A percentile compares a stretch with the other conserved stretches of the same genome.
These are phyloP conservation scores for Recurvirostra avosetta DNA, from an alignment of 2,113 vertebrate species.

Conservation along the genomic window DNA sequence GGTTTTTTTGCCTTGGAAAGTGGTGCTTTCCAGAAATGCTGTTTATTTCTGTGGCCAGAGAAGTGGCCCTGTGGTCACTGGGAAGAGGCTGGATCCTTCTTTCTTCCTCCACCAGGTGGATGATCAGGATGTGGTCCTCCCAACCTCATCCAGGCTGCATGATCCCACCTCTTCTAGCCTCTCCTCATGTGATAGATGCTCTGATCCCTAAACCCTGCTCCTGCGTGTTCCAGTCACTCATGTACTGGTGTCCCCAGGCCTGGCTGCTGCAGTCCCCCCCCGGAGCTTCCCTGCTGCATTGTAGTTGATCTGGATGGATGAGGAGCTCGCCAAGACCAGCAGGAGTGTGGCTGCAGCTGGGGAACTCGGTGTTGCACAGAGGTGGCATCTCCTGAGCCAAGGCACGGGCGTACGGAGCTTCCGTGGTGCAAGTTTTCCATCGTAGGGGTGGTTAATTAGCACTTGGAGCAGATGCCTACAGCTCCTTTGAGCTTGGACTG, in stretches of 20 bases:
- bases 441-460: rapidly evolving
- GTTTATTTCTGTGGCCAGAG: background rate
- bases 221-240: rapidly evolving
- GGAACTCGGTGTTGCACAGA: rapidly evolving
- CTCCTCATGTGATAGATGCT: background rate
- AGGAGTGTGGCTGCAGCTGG: background rate
- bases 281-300: rapidly evolving
- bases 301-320: rapidly evolving
- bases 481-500: background rate
- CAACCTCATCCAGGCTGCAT: background rate
- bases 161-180: too few species aligned
- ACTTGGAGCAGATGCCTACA: background rate
- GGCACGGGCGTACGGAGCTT: rapidly evolving
- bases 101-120: too few species aligned
- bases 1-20: background rate
- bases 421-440: rapidly evolving
- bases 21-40: too few species aligned
- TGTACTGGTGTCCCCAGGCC: background rate
- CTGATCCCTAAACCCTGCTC: background rate
- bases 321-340: rapidly evolving
- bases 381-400: background rate
- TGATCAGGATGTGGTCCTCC: background rate
- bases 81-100: background rate
- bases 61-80: rapidly evolving
- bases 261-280: rapidly evolving